Evolutionary conservation across 1,140 invertebrate genomes (phyloP).

Genomic region (Dolichoris vasculosae): DNA sequence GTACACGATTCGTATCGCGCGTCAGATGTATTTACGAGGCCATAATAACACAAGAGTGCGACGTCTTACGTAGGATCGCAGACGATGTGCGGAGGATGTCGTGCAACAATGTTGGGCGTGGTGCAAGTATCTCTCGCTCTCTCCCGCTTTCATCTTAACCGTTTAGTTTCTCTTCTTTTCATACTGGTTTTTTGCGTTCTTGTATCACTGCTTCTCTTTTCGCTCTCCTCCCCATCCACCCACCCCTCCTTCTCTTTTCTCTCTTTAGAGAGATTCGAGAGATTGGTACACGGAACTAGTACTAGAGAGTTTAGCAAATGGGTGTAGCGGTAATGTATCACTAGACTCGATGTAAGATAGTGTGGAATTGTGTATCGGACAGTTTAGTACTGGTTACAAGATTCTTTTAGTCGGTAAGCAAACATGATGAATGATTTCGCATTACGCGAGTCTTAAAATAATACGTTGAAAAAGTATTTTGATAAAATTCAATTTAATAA

Average conservation of each 20-base stretch:
- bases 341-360: constrained; percentile 24
- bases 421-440: neutral
- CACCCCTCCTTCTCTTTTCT: neutral
- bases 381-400: neutral
- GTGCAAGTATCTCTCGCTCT: neutral
- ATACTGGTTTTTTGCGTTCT: constrained; percentile 12
- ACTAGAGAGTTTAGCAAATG: constrained; percentile 17
- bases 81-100: constrained; percentile 31
- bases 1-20: constrained; percentile 48
- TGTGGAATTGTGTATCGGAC: constrained; percentile 12
- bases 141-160: constrained; percentile 31
- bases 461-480: neutral
- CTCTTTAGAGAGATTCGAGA: constrained; percentile 3
- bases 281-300: neutral
- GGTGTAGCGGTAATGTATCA: constrained; percentile 38
- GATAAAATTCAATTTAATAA: no score
- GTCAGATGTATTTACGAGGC: constrained; percentile 57
- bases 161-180: neutral
- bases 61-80: neutral
- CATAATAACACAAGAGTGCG: constrained; percentile 53
- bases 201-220: neutral
- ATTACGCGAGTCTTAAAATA: neutral
- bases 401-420: neutral
- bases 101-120: constrained; percentile 58
- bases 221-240: neutral